These are phyloP conservation scores for Nyctibius grandis DNA, from an alignment of 2,797 vertebrate species.

Conservation along the genomic window DNA sequence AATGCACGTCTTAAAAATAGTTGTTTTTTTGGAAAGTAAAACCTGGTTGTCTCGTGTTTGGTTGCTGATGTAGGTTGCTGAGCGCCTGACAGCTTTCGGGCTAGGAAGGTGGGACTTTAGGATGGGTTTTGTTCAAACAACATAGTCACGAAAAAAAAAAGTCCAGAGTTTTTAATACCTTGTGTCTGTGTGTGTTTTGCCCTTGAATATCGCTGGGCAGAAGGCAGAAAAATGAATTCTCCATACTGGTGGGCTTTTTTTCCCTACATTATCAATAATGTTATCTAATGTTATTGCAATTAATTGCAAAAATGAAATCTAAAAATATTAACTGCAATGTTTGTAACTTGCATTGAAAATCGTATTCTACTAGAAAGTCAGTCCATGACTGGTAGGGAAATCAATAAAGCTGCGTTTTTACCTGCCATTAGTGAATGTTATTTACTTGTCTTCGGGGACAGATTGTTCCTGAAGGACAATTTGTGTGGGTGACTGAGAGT, in stretches of 20 bases:
- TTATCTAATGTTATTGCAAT: background rate
- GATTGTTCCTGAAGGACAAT: background rate
- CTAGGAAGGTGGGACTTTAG: background rate
- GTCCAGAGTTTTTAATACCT: background rate
- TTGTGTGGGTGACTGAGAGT: background rate
- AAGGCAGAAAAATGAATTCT: background rate
- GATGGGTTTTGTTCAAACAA: background rate
- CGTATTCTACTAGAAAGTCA: background rate
- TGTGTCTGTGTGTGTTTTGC: background rate
- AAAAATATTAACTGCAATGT: background rate
- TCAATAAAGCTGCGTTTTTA: background rate
- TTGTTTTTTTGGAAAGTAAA: background rate
- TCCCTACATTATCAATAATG: background rate
- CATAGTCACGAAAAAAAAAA: background rate
- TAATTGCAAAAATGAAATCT: background rate
- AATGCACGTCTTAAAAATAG: background rate
- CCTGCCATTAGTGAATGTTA: background rate
- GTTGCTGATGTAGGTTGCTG: background rate
- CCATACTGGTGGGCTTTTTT: background rate
- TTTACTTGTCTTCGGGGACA: background rate
- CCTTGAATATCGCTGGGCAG: background rate
- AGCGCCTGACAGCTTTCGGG: background rate
- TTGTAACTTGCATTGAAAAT: background rate
- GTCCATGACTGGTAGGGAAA: background rate
- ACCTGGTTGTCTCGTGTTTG: background rate